Conservation (phyloP, 2,113 vertebrate genomes). For the Ictidomys tridecemlineatus region DNA sequence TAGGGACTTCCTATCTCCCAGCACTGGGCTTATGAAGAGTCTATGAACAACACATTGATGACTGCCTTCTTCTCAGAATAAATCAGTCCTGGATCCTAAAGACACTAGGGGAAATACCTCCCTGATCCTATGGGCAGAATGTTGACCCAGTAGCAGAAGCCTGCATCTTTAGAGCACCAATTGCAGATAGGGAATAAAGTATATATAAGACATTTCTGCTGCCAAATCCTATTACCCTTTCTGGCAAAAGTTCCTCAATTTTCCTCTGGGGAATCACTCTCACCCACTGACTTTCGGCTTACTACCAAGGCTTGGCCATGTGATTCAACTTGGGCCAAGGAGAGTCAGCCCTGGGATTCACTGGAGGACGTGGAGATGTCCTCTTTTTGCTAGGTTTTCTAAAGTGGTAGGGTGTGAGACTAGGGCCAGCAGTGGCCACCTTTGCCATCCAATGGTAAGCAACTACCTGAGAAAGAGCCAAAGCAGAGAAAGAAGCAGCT, state of each 20-base stretch:
- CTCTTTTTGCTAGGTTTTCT: neutral
- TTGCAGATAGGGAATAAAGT: fast-evolving
- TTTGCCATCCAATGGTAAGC: neutral
- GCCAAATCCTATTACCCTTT: neutral
- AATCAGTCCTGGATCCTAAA: neutral
- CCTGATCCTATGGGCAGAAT: neutral
- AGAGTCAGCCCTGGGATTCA: neutral
- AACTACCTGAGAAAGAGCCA: neutral
- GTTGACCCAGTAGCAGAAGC: neutral
- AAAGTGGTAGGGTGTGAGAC: neutral
- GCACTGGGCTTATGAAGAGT: neutral
- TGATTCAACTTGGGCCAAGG: neutral
- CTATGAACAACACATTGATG: neutral
- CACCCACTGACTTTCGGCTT: neutral
- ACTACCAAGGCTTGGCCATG: neutral
- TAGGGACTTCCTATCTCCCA: neutral
- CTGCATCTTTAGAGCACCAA: neutral
- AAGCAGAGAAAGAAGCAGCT: neutral
- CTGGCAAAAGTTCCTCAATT: neutral
- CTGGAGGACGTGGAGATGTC: neutral
- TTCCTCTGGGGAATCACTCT: neutral
- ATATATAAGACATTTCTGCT: neutral
- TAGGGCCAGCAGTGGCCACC: neutral
- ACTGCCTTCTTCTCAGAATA: neutral
- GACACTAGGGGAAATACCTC: neutral